Base-by-base conservation (phyloP, 2,113 vertebrate genomes). In the Romanogobio albipinnatus region DNA sequence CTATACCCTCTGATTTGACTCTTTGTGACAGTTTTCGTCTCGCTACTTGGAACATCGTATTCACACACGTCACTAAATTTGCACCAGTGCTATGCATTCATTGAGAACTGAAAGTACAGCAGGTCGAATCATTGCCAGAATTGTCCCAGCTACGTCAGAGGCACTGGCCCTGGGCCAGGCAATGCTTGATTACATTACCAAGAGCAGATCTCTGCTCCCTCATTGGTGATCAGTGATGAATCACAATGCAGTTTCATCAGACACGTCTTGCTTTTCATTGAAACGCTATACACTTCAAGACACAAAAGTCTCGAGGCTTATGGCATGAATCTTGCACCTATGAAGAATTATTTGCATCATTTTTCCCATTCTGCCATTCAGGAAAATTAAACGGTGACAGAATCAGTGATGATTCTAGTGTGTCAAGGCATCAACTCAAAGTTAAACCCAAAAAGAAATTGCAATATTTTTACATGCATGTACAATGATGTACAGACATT, bases 111-210 rank as follows among this genome's bases (percentile, higher is more conserved):
- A 75, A 62, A 53, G 26, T 66, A 64, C 82, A 66, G 43, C 26
- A 62, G 24, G 33, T 15, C 43, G 29, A 61, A 78, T 49, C 74
- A 29, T 24, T 68, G 71, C 7, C 43, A 76, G 75, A 68, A 56
- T 39, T 68, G 83, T 83, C n/a, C 33, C 53, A 53, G n/a, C 19
- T 8, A 53, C 1, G 64, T 56, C 66, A 71, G 17, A 82, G 49
- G 75, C 53, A 53, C 86, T 81, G 51, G 68, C 56, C 15, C 1
- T 14, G 24, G 47, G 62, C 73, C 22, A 43, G 70, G 43, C 14
- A 24, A 66, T 43, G 76, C 36, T 36, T 79, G 51, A 26, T 79
- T 58, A 73, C 81, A 71, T 71, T 71, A 71, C 39, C 45, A 82
- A 51, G 19, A 51, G 26, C 17, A 39, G 26, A 82, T 82, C 26